These are phyloP conservation scores for Drosophila lowei DNA, from an alignment of 1,140 invertebrate species.

Conservation along the genomic window DNA sequence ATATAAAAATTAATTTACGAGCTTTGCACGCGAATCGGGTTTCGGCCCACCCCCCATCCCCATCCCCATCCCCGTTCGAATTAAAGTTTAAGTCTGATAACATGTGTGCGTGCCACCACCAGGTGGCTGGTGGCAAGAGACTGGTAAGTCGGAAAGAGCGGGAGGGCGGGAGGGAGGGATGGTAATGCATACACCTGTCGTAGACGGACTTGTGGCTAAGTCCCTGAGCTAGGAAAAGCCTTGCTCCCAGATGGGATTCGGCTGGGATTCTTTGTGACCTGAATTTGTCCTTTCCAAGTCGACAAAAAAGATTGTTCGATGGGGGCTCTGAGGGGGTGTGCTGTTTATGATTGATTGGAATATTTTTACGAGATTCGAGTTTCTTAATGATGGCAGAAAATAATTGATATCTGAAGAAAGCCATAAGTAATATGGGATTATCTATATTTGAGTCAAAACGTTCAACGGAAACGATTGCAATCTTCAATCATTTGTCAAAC, in stretches of 20 bases:
- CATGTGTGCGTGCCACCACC: background rate
- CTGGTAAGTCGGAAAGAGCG: too few species aligned
- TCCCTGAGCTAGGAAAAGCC: background rate
- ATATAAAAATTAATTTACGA: slow-evolving; percentile 74
- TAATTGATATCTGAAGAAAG: too few species aligned
- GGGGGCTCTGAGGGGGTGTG: too few species aligned
- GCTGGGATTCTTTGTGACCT: background rate
- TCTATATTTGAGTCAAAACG: too few species aligned
- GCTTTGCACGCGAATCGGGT: slow-evolving; percentile 42
- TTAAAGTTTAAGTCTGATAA: slow-evolving; percentile 3
- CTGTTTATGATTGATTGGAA: too few species aligned
- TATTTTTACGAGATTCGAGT: too few species aligned
- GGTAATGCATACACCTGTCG: slow-evolving; percentile 17
- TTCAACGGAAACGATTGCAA: too few species aligned
- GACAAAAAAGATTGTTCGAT: too few species aligned
- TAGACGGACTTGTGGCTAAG: background rate
- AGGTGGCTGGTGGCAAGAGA: too few species aligned
- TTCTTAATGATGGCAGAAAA: too few species aligned
- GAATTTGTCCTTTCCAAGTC: background rate
- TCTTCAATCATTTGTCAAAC: too few species aligned
- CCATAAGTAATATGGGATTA: too few species aligned
- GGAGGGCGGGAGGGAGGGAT: background rate
- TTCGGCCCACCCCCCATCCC: background rate
- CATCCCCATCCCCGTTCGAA: background rate
- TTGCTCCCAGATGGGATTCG: background rate